Percentiles rank a stretch among this genome's conserved stretches.
Evolutionary conservation across 2,888 invertebrate genomes (phyloP).

Genomic region (Athripsodes cinereus): DNA sequence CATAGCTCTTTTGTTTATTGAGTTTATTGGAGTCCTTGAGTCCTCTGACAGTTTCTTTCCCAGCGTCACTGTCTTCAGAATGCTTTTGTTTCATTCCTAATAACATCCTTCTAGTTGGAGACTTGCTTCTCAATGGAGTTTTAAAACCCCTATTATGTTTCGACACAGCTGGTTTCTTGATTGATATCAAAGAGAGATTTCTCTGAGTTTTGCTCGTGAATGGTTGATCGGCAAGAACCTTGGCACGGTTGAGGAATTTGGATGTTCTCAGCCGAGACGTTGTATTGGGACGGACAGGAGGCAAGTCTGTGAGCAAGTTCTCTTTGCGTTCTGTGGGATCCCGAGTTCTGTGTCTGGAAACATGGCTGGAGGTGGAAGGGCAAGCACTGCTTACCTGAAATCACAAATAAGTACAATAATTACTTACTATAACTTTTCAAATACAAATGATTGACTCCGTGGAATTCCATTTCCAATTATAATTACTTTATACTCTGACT

Average conservation of each 20-base stretch:
- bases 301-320: slow-evolving; percentile 10
- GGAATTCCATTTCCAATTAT: too few relatives aligned
- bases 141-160: slow-evolving; percentile 17
- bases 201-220: slow-evolving; percentile 19
- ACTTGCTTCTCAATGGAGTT: slow-evolving; percentile 13
- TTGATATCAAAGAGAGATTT: slow-evolving; percentile 23
- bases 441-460: too few relatives aligned
- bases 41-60: slow-evolving; percentile 13
- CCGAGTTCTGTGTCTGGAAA: background rate
- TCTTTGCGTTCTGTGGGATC: slow-evolving; percentile 21
- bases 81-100: slow-evolving; percentile 11
- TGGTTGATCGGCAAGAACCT: slow-evolving; percentile 17
- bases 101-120: slow-evolving; percentile 13
- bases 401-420: too few relatives aligned
- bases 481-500: too few relatives aligned
- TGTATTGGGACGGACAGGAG: slow-evolving; percentile 1
- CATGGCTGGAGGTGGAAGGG: slow-evolving; percentile 11
- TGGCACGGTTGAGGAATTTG: slow-evolving; percentile 16
- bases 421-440: too few relatives aligned
- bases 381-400: background rate
- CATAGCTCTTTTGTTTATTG: slow-evolving; percentile 11
- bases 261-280: slow-evolving; percentile 12
- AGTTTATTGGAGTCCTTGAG: slow-evolving; percentile 22
- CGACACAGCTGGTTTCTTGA: slow-evolving; percentile 21
- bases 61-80: slow-evolving; percentile 3